A percentile compares a stretch with the other conserved stretches of the same genome.
Conservation (phyloP, 2,888 invertebrate genomes). For the Plusia festucae region DNA sequence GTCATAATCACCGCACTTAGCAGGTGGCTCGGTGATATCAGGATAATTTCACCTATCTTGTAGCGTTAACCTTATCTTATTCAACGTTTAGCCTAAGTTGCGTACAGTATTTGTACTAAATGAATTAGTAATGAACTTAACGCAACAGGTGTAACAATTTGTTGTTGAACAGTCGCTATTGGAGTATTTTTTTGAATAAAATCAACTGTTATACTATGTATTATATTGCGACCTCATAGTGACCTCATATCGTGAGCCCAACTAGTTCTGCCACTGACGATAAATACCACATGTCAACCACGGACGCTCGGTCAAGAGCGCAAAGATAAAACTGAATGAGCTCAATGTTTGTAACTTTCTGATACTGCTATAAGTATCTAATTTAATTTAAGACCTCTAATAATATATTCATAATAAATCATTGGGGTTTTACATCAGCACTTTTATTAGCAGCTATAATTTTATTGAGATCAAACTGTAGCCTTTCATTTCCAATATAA, state of each 20-base stretch:
- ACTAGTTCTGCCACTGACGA: conserved; percentile 6
- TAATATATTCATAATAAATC: not conserved
- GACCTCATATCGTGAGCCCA: not conserved
- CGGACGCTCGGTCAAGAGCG: not conserved
- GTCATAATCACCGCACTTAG: conserved; percentile 38
- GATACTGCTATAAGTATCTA: not conserved
- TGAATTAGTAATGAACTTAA: conserved; percentile 2
- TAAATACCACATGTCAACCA: not conserved
- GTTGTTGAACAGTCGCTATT: not conserved
- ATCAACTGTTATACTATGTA: not conserved
- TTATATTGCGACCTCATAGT: not conserved
- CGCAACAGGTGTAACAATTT: conserved; percentile 4
- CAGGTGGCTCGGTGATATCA: not conserved
- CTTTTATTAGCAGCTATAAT: not conserved
- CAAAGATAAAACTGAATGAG: not conserved
- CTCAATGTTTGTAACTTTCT: not conserved
- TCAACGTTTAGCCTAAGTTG: conserved; percentile 3
- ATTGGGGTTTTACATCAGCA: not conserved
- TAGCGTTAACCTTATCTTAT: conserved; percentile 18
- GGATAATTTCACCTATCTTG: not conserved
- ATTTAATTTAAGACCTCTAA: not conserved
- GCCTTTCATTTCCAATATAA: conserved; percentile 49
- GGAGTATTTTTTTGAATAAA: not conserved
- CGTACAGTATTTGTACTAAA: not conserved
- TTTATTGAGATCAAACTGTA: not conserved